These are phyloP conservation scores for Channa maculata DNA, from an alignment of 2,113 vertebrate genomes.

Conservation along the genomic window DNA sequence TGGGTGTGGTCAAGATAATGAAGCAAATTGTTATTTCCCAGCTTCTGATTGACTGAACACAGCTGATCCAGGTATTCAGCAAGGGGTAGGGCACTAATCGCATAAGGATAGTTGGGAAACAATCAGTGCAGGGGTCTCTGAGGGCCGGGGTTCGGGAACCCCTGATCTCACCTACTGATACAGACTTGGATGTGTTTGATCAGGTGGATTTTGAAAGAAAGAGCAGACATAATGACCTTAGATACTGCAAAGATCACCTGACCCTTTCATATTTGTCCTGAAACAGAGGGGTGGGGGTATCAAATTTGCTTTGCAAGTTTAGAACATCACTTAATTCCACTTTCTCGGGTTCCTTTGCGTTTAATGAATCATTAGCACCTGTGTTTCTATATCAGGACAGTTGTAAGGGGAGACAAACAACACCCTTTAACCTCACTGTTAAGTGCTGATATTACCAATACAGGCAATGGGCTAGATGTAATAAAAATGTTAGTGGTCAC, in stretches of 20 bases:
- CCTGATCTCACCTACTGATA: too few relatives aligned
- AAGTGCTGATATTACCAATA: slow-evolving; percentile 8
- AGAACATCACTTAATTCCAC: slow-evolving; percentile 78
- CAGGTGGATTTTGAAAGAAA: slow-evolving; percentile 48
- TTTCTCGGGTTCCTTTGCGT: slow-evolving; percentile 78
- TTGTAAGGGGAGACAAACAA: slow-evolving; percentile 54
- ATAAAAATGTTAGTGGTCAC: neutral
- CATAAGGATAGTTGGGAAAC: too few relatives aligned
- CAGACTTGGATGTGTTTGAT: neutral
- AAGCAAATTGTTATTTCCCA: too few relatives aligned
- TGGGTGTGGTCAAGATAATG: too few relatives aligned
- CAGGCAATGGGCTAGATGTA: neutral
- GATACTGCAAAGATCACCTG: slow-evolving; percentile 42
- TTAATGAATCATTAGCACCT: slow-evolving; percentile 79
- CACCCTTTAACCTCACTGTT: slow-evolving; percentile 3
- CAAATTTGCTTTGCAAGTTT: slow-evolving; percentile 76
- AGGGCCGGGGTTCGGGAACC: too few relatives aligned
- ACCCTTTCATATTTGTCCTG: slow-evolving; percentile 26
- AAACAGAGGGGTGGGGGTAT: slow-evolving; percentile 56
- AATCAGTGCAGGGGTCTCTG: too few relatives aligned
- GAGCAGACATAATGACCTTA: slow-evolving; percentile 56
- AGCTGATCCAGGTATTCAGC: too few relatives aligned
- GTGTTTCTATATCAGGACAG: slow-evolving; percentile 73
- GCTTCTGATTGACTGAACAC: too few relatives aligned
- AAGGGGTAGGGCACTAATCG: too few relatives aligned